Evolutionary conservation across 2,888 invertebrate genomes (phyloP).

Genomic region (Apantesis nais): DNA sequence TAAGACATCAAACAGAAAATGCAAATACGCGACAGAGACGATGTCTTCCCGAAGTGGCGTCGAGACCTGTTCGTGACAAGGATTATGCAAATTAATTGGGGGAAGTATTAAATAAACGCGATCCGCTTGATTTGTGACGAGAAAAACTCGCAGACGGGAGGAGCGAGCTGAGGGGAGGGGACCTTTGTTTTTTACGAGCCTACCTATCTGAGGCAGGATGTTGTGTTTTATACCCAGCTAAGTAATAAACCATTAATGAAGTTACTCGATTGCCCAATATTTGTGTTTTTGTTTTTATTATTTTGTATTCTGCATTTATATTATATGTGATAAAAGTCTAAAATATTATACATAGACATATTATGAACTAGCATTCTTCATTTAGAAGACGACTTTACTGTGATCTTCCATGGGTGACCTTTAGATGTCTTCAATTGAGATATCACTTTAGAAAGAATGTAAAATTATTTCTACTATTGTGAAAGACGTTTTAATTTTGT

Average conservation of each 20-base stretch:
- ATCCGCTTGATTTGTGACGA: conserved; percentile 61
- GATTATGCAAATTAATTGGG: conserved; percentile 73
- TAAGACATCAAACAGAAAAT: conserved; percentile 6
- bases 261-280: background rate
- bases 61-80: conserved; percentile 66
- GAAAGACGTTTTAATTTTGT: too few species aligned
- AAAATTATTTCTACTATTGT: background rate
- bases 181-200: conserved; percentile 54
- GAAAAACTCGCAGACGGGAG: conserved; percentile 39
- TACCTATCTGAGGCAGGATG: conserved; percentile 29
- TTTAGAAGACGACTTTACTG: background rate
- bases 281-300: background rate
- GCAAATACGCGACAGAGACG: conserved; percentile 3
- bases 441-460: background rate
- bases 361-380: background rate
- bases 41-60: conserved; percentile 39
- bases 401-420: background rate
- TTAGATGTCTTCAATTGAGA: background rate
- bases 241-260: background rate
- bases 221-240: conserved; percentile 1
- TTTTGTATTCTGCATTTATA: too few species aligned
- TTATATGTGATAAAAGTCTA: too few species aligned
- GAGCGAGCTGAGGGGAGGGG: conserved; percentile 10
- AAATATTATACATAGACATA: too few species aligned
- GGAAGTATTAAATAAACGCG: conserved; percentile 65